Evolutionary conservation across 64 coral and sea anemone genomes (phyloP).

Genomic region (Porites australiensis): DNA sequence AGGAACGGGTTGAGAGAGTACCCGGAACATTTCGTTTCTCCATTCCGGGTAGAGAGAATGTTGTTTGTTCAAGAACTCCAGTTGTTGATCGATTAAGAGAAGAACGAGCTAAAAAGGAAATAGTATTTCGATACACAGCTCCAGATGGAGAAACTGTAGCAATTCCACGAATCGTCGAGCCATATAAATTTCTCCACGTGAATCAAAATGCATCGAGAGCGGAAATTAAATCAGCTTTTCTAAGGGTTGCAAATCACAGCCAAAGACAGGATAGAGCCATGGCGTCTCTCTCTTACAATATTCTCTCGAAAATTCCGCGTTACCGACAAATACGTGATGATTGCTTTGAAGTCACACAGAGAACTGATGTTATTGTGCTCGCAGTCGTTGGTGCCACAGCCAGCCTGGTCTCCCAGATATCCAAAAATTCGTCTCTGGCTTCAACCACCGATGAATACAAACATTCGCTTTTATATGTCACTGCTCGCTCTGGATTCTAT

Average conservation of each 20-base stretch:
- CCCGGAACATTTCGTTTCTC: too few relatives aligned
- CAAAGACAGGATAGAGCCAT: conserved; percentile 26
- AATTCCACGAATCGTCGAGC: conserved; percentile 4
- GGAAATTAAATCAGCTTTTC: conserved; percentile 49
- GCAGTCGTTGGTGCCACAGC: conserved; percentile 41
- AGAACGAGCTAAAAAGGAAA: too few relatives aligned
- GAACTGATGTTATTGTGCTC: conserved; percentile 26
- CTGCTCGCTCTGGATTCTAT: conserved; percentile 64
- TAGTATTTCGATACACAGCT: neutral
- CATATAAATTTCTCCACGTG: neutral
- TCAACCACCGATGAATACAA: conserved; percentile 22
- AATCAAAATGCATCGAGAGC: neutral
- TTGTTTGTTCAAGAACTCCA: too few relatives aligned
- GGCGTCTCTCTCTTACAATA: conserved; percentile 52
- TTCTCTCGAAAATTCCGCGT: conserved; percentile 29
- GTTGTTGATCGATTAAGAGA: too few relatives aligned
- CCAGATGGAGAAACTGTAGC: conserved; percentile 2
- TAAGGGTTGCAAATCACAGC: neutral
- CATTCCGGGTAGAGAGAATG: too few relatives aligned
- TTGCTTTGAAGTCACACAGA: neutral
- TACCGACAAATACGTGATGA: neutral
- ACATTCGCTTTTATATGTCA: conserved; percentile 32
- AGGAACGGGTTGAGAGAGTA: too few relatives aligned
- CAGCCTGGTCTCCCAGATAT: neutral
- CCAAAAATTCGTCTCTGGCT: neutral